Evolutionary conservation across 2,113 vertebrate genomes (phyloP).

Genomic region (Hucho hucho): DNA sequence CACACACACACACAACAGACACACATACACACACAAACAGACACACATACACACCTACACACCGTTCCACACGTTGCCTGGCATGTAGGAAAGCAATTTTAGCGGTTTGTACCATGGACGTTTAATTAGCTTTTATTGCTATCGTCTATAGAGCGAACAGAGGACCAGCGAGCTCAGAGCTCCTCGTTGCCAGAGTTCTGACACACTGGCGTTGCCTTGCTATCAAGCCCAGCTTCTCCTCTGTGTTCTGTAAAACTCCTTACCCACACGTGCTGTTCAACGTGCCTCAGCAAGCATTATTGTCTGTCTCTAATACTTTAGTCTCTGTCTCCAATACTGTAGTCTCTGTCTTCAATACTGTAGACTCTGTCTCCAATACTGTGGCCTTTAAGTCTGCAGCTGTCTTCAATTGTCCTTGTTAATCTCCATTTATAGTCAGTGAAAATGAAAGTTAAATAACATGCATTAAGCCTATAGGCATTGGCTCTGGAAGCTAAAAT

Average conservation of each 20-base stretch:
- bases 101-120: not conserved
- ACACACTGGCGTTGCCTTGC: conserved; percentile 39
- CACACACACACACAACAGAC: not conserved
- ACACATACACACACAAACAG: not conserved
- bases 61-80: conserved; percentile 1
- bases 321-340: not conserved
- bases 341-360: not conserved
- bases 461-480: too few species aligned
- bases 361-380: not conserved
- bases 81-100: conserved; percentile 30
- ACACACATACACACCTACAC: not conserved
- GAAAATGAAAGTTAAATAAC: too few species aligned
- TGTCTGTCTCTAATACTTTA: not conserved
- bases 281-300: not conserved
- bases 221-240: conserved; percentile 41
- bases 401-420: too few species aligned
- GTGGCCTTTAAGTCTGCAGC: not conserved
- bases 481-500: too few species aligned
- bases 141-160: conserved; percentile 28
- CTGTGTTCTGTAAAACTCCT: conserved; percentile 44
- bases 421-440: too few species aligned
- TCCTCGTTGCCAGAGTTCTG: conserved; percentile 27
- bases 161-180: conserved; percentile 35
- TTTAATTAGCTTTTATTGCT: conserved; percentile 37
- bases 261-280: conserved; percentile 26